Percentiles rank a stretch among this genome's conserved stretches.
Evolutionary conservation across 2,888 invertebrate genomes (phyloP).

Genomic region (Syritta pipiens): DNA sequence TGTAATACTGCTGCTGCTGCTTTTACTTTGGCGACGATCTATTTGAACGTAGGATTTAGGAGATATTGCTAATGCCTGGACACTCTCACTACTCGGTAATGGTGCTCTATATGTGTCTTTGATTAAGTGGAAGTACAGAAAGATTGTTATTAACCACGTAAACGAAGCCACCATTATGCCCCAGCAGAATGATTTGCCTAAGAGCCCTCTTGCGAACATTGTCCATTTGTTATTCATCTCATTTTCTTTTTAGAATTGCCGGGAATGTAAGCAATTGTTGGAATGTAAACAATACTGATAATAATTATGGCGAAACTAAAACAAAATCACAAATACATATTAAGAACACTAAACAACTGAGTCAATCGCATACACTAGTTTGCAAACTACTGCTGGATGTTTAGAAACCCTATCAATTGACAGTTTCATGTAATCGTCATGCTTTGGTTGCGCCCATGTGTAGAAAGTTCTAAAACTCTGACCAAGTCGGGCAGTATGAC

Average conservation of each 20-base stretch:
- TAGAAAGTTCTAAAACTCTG: too few species aligned
- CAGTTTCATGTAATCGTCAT: too few species aligned
- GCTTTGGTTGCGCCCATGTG: too few species aligned
- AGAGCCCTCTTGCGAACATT: constrained; percentile 46
- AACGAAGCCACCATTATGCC: constrained; percentile 87
- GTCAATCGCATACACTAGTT: neutral
- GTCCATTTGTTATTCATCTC: constrained; percentile 48
- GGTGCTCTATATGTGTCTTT: constrained; percentile 38
- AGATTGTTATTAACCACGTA: constrained; percentile 87
- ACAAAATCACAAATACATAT: constrained; percentile 26
- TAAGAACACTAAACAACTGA: neutral
- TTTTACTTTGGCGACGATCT: constrained; percentile 13
- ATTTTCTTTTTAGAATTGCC: constrained; percentile 6
- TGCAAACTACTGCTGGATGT: neutral
- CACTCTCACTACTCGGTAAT: neutral
- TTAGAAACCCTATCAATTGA: neutral
- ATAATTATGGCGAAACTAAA: neutral
- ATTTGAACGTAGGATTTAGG: constrained; percentile 43
- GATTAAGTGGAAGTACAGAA: constrained; percentile 81
- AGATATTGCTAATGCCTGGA: constrained; percentile 10
- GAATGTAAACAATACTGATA: neutral
- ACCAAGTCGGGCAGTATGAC: too few species aligned
- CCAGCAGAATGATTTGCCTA: constrained; percentile 82
- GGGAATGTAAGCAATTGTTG: constrained; percentile 38
- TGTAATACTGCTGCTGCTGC: constrained; percentile 5